These are phyloP conservation scores for Xylocopa sonorina DNA, from an alignment of 1,140 invertebrate genomes.

Conservation along the genomic window DNA sequence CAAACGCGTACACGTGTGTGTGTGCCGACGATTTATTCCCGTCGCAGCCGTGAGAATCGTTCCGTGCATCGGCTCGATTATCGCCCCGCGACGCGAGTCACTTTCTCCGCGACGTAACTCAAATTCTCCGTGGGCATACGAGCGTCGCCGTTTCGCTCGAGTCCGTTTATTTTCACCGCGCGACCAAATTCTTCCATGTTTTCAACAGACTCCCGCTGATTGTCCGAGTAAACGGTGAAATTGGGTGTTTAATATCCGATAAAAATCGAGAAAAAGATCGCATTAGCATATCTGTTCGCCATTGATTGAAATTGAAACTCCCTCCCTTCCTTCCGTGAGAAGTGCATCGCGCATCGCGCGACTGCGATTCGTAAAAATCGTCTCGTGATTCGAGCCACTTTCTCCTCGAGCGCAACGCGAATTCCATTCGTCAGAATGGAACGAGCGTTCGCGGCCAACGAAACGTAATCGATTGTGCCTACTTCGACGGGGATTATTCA, in stretches of 20 bases:
- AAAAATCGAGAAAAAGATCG: neutral
- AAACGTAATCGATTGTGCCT: conserved; percentile 16
- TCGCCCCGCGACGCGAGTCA: conserved; percentile 27
- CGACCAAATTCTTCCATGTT: conserved; percentile 17
- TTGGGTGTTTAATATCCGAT: no score
- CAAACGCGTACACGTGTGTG: no score
- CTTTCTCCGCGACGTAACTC: conserved; percentile 52
- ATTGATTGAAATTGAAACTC: neutral
- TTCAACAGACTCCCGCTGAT: neutral
- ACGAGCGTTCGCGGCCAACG: neutral
- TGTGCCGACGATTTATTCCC: conserved; percentile 34
- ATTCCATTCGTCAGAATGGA: conserved; percentile 27
- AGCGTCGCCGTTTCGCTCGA: conserved; percentile 6
- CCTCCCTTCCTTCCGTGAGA: conserved; percentile 18
- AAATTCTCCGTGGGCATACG: conserved; percentile 35
- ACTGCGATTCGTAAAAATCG: conserved; percentile 12
- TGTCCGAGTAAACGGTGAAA: no score
- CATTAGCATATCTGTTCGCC: neutral
- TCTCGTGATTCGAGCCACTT: conserved; percentile 34
- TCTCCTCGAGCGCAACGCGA: conserved; percentile 21
- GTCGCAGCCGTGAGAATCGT: conserved; percentile 45
- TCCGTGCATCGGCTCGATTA: conserved; percentile 46
- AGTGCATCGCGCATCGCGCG: conserved; percentile 22
- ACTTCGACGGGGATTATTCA: conserved; percentile 5
- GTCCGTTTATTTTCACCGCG: conserved; percentile 6